A percentile compares a stretch with the other conserved stretches of the same genome.
phyloP scores from a whole-genome alignment of 2,113 vertebrate species.

The Poeciliopsis retropinna region DNA sequence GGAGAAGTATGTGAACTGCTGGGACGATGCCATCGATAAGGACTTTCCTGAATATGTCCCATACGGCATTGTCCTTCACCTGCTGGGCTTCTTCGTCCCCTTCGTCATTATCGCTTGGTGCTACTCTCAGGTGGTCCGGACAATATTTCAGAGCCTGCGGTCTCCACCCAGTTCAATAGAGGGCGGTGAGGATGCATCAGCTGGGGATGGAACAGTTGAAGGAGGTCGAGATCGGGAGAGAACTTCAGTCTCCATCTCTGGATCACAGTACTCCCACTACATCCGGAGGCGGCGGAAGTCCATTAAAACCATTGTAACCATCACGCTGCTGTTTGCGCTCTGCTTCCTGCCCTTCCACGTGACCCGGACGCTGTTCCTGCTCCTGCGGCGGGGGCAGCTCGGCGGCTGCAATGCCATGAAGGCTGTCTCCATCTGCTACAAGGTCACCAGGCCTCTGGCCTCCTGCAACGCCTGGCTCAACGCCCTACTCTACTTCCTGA shows the following conservation, averaged over 20 bases:
- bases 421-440: constrained; percentile 84
- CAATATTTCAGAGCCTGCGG: constrained; percentile 79
- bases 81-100: constrained; percentile 82
- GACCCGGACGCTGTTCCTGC: constrained; percentile 83
- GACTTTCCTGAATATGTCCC: constrained; percentile 84
- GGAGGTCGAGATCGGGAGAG: constrained; percentile 37
- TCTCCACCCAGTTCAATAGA: constrained; percentile 65
- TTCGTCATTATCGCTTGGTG: constrained; percentile 85
- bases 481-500: constrained; percentile 84
- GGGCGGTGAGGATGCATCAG: constrained; percentile 52
- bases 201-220: constrained; percentile 28
- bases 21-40: constrained; percentile 83
- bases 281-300: constrained; percentile 80
- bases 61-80: constrained; percentile 82
- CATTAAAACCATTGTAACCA: constrained; percentile 84
- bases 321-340: constrained; percentile 83
- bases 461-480: constrained; percentile 86
- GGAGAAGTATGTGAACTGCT: constrained; percentile 76
- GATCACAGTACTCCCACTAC: constrained; percentile 77
- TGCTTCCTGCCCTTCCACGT: constrained; percentile 86
- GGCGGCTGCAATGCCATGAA: constrained; percentile 77
- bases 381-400: constrained; percentile 74
- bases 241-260: constrained; percentile 68
- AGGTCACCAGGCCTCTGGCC: constrained; percentile 83
- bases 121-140: constrained; percentile 83